Conservation (phyloP, 2,797 vertebrate genomes). For the Aeoliscus strigatus region DNA sequence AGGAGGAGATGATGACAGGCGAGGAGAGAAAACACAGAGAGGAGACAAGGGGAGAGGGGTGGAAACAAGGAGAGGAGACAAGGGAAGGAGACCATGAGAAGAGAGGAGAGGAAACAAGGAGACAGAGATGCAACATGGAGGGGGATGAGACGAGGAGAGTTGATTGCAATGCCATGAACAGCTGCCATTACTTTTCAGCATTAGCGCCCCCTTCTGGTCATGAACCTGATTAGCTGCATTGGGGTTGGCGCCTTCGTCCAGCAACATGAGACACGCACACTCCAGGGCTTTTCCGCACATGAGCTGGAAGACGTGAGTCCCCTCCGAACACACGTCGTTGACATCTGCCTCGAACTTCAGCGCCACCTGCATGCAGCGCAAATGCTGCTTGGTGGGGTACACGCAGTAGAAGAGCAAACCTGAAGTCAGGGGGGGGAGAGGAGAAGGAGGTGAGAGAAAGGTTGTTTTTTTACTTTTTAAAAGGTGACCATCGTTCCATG, state of each 20-base stretch:
- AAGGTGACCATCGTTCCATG: no score
- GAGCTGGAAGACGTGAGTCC: conserved; percentile 80
- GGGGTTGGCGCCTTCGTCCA: conserved; percentile 77
- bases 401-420: conserved; percentile 90
- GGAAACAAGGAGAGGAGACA: no score
- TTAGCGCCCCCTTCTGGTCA: neutral
- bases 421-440: conserved; percentile 29
- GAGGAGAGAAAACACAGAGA: no score
- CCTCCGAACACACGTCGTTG: conserved; percentile 76
- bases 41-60: no score
- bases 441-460: neutral
- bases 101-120: no score
- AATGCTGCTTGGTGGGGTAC: conserved; percentile 80
- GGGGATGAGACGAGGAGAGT: neutral
- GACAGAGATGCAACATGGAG: no score
- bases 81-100: no score
- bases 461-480: no score
- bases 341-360: conserved; percentile 79
- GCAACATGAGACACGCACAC: conserved; percentile 78
- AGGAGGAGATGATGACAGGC: no score
- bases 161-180: no score
- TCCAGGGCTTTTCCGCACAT: conserved; percentile 81
- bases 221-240: conserved; percentile 73
- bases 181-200: neutral
- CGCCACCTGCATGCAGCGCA: conserved; percentile 77